A percentile compares a stretch with the other conserved stretches of the same genome.
Evolutionary conservation across 2,888 invertebrate genomes (phyloP).

Genomic region (Brachypalpus laphriformis): DNA sequence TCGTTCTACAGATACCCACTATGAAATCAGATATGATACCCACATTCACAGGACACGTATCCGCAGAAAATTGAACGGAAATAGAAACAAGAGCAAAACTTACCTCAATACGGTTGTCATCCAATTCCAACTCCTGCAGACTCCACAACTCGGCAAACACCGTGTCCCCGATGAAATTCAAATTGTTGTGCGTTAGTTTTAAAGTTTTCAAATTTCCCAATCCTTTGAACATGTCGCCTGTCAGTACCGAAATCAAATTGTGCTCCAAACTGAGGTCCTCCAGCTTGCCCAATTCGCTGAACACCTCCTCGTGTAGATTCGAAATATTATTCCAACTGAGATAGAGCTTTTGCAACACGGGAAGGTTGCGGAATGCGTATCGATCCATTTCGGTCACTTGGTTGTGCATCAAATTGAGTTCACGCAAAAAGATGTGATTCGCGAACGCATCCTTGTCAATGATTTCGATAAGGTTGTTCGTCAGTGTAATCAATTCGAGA

Average conservation of each 20-base stretch:
- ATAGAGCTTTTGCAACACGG: conserved; percentile 88
- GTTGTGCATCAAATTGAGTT: conserved; percentile 90
- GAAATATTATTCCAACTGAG: conserved; percentile 94
- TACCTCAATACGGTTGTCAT: conserved; percentile 87
- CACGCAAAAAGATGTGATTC: conserved; percentile 87
- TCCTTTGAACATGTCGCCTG: conserved; percentile 90
- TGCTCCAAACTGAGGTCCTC: conserved; percentile 91
- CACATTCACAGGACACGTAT: not conserved
- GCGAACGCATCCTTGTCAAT: conserved; percentile 89
- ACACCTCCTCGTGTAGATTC: conserved; percentile 92
- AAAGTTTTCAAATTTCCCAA: conserved; percentile 89
- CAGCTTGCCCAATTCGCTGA: conserved; percentile 88
- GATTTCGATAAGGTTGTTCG: conserved; percentile 88
- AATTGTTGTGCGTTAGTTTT: conserved; percentile 89
- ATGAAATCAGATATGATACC: not conserved
- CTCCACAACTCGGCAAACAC: conserved; percentile 91
- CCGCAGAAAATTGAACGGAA: not conserved
- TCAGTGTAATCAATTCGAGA: conserved; percentile 87
- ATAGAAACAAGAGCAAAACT: conserved; percentile 73
- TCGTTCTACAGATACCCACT: not conserved
- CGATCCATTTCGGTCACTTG: conserved; percentile 89
- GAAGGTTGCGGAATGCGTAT: conserved; percentile 89
- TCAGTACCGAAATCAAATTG: conserved; percentile 89
- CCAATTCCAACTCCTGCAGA: conserved; percentile 87
- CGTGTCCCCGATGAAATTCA: conserved; percentile 90